Conservation (phyloP, 2,113 vertebrate species). For the Cromileptes altivelis region DNA sequence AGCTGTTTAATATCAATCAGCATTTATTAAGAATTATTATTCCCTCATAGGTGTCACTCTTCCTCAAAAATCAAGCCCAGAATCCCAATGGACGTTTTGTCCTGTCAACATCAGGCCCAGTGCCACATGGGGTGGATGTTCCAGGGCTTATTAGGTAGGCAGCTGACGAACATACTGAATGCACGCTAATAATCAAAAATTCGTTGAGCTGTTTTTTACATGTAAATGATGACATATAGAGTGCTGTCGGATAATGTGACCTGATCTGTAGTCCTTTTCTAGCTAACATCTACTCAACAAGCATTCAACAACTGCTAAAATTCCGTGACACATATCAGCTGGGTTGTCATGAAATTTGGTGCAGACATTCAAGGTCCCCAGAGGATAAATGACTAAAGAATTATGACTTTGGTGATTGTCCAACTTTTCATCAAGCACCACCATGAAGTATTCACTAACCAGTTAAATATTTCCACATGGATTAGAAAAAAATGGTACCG, state of each 20-base stretch:
- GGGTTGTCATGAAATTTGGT: neutral
- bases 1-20: neutral
- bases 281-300: neutral
- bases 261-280: neutral
- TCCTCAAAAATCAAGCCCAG: constrained; percentile 92
- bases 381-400: neutral
- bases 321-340: neutral
- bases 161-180: neutral
- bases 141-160: constrained; percentile 93
- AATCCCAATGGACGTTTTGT: constrained; percentile 92
- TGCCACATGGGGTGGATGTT: constrained; percentile 90
- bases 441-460: neutral
- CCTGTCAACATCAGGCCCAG: constrained; percentile 88
- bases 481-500: neutral
- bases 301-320: neutral
- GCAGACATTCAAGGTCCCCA: neutral
- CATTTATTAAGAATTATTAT: neutral
- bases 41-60: constrained; percentile 90
- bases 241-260: neutral
- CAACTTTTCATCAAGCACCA: neutral
- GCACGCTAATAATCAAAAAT: neutral
- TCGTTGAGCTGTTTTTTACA: neutral
- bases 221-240: neutral
- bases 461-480: neutral
- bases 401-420: neutral